phyloP scores from a whole-genome alignment of 2,888 invertebrate species.

The Ectemnius cavifrons region DNA sequence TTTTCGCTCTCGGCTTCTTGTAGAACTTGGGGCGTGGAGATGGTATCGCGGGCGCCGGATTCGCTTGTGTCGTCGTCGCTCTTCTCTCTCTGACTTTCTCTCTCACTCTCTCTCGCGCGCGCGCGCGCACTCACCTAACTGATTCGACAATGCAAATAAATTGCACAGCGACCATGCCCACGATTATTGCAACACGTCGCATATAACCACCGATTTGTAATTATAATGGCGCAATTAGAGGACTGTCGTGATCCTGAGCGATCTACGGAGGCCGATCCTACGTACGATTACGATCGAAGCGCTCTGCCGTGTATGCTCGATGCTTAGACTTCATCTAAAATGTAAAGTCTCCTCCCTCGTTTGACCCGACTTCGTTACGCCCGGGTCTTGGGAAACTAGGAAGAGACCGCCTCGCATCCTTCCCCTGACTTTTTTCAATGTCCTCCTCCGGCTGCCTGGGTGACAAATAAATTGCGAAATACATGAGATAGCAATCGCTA shows the following conservation, averaged over 20 bases:
- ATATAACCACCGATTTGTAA: conserved; percentile 72
- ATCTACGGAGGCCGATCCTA: conserved; percentile 66
- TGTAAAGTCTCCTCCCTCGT: conserved; percentile 65
- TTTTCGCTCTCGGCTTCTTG: neutral
- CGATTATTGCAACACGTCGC: conserved; percentile 57
- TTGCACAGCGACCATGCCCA: conserved; percentile 52
- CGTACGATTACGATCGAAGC: conserved; percentile 65
- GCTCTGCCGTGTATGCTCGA: conserved; percentile 48
- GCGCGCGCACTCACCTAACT: no score
- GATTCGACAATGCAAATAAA: conserved; percentile 53
- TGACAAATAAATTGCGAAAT: conserved; percentile 25
- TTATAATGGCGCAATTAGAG: conserved; percentile 76
- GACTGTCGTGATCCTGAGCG: conserved; percentile 73
- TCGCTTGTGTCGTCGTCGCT: conserved; percentile 35
- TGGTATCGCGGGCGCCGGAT: conserved; percentile 41
- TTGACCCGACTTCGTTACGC: conserved; percentile 55
- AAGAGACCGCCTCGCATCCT: conserved; percentile 43
- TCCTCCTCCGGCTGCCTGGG: conserved; percentile 2
- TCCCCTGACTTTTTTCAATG: conserved; percentile 20
- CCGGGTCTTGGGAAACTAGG: conserved; percentile 66
- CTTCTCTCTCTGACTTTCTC: no score
- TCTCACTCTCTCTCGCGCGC: no score
- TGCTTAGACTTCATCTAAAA: conserved; percentile 65
- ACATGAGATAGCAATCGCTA: conserved; percentile 21
- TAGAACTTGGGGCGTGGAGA: conserved; percentile 41